Evolutionary conservation across 2,113 vertebrate genomes (phyloP), one percentile per base, ranked within the genome.

Genomic region (Centrocercus urophasianus): DNA sequence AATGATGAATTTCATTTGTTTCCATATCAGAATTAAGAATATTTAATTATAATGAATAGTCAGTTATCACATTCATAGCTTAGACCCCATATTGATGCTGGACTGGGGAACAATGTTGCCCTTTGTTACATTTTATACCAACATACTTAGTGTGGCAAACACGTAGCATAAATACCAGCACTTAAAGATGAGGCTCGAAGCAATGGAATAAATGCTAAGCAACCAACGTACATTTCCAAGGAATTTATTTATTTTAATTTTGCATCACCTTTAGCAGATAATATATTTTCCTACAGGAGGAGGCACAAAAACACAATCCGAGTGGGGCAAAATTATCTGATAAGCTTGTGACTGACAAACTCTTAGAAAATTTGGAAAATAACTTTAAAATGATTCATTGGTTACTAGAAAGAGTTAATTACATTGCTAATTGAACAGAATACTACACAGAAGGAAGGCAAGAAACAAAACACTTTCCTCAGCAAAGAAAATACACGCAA

Each of bases 1-100:
- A 97, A 88, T 90, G 79, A 93, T 83, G 75, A 89, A 86, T 88
- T 91, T 95, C 79, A 95, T 86, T 91, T 95, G 65, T 74, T 81
- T 54, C 76, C 54, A 75, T 57, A 86, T 47, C 52, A 83, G 42
- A 95, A 93, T 77, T 74, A 80, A 78, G 79, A 88, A n/a, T 89
- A 92, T 88, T 83, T 97, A 91, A 90, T 56, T 77, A 19, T 81
- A 90, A 90, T 66, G 42, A 67, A 88, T 50, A 89, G 85, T 70
- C 94, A 93, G 52, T 88, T 77, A 90, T 70, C 82, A 91, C 48
- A 76, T 85, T 79, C 4, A 4, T 76, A 84, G 92, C 65, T 87
- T 72, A 42, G n/a, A 65, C 52, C 28, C 69, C 84, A n/a, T 54
- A 84, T 1, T 40, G 52, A 64, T 47, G 19, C 6, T 43, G 34